Evolutionary conservation across 2,113 vertebrate species (phyloP).

Genomic region (Trematocara nigrifrons): DNA sequence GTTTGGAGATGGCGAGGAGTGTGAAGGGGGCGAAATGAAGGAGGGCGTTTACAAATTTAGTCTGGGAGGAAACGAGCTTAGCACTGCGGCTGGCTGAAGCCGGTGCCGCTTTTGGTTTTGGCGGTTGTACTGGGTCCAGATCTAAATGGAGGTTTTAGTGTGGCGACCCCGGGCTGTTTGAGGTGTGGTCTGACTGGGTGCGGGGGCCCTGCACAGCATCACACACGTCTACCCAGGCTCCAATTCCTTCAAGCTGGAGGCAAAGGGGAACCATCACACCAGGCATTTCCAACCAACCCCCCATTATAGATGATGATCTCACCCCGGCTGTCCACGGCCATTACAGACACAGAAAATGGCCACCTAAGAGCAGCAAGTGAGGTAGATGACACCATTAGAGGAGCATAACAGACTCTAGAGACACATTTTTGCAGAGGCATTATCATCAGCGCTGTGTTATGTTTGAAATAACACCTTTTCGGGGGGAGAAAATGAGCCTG

Average conservation of each 20-base stretch:
- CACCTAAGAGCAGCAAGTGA: constrained; percentile 29
- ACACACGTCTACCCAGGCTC: constrained; percentile 44
- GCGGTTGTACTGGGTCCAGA: constrained; percentile 29
- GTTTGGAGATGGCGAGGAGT: constrained; percentile 5
- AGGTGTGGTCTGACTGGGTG: constrained; percentile 55
- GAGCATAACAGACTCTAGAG: not conserved
- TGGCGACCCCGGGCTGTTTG: constrained; percentile 57
- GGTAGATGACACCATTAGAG: not conserved
- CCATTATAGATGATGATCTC: constrained; percentile 63
- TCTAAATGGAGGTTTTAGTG: constrained; percentile 57
- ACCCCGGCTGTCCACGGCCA: constrained; percentile 39
- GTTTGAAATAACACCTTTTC: not conserved
- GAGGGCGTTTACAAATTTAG: constrained; percentile 44
- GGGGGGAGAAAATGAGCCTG: not conserved
- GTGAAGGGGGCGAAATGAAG: constrained; percentile 23
- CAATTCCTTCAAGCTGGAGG: constrained; percentile 30
- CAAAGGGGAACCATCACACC: constrained; percentile 30
- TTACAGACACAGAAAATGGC: constrained; percentile 44
- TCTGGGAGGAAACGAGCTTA: constrained; percentile 47
- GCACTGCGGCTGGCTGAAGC: constrained; percentile 22
- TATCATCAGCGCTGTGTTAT: not conserved
- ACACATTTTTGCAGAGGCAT: not conserved
- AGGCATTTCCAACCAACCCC: constrained; percentile 18
- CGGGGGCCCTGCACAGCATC: constrained; percentile 58
- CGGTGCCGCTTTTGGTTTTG: constrained; percentile 35